Evolutionary conservation across 2,888 invertebrate genomes (phyloP), one percentile per base, ranked within the genome.

Genomic region (Frankliniella fusca): DNA sequence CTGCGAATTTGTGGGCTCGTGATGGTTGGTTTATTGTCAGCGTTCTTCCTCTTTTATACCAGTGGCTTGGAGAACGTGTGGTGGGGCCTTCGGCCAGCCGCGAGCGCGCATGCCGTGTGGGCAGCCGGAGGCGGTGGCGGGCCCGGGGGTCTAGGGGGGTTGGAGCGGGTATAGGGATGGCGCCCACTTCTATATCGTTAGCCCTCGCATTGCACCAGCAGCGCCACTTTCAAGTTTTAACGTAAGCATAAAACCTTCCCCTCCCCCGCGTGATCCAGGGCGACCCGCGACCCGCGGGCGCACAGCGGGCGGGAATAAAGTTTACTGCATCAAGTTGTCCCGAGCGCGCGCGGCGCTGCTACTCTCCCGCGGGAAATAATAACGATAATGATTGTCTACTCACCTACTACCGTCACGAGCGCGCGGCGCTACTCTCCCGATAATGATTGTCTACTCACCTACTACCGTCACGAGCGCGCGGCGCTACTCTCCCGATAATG

Each of bases 1-100:
- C 70, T 27, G 23, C 70, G 70, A 27, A 76, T 76, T 76, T 76
- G 70, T 76, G 70, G 70, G 70, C 27, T 27, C 70, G 27, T 27
- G 70, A 76, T 61, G 61, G 61, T 61, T 18, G 61, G 61, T 61
- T 61, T 61, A 61, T 61, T 61, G 61, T 61, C 61, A 61, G 20
- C 61, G 61, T 8, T 61, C 61, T 38, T 61, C 61, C 54, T n/a
- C 61, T 61, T 61, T 61, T 61, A 61, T 61, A 38, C 5, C 61
- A 18, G 61, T 18, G 61, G 61, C 61, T 54, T 20, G 15, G 54
- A 2, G 54, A 12, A 3, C 15, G 15, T 54, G 3, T 20, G 50
- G 50, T n/a, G 50, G 10, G 50, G 54, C 54, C 54, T 12, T 54
- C 54, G 54, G n/a, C n/a, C n/a, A 11, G 61, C 61, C 12, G 54